Evolutionary conservation across 2,888 invertebrate species (phyloP), one percentile per base, ranked within the genome.

Genomic region (Nycteola revayana): DNA sequence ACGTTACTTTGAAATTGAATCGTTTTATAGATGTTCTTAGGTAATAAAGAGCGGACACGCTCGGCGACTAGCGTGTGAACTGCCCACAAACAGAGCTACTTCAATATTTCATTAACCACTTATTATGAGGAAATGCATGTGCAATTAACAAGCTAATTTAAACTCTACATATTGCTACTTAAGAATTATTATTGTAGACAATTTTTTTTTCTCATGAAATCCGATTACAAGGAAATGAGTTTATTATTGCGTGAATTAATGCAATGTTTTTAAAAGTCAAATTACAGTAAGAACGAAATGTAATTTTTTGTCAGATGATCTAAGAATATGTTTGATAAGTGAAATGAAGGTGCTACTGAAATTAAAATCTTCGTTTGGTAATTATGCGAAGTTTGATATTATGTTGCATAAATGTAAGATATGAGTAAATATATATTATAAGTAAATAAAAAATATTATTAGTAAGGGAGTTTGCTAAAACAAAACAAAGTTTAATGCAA

Each of bases 61-160:
- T 47, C 42, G 35, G 37, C 41, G 46, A 47, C 49, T 41, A 52
- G 10, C 61, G 56, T 60, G 66, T 37, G 59, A 66, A 66, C 53
- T 31, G 46, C 24, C 18, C 21, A 45, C 33, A 55, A 54, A n/a
- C 48, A 54, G 49, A 54, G 47, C 39, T 43, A 54, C 48, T 49
- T 54, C 36, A 42, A 52, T 45, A 50, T 60, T 60, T 52, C 64
- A 68, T 72, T 59, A 66, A 63, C 58, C 55, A 60, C 42, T 49
- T 40, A 60, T 37, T 45, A 32, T 45, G 42, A 49, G 32, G 28
- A 51, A 47, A 28, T 51, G 53, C 48, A 50, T 36, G 22, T 10
- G 25, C 8, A 9, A 7, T 28, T 27, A 10, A 7, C 11, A 32
- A 39, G n/a, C n/a, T 5, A 58, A 32, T 44, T 28, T 39, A 31